These are phyloP conservation scores for Chloromyia formosa DNA, from an alignment of 2,888 invertebrate genomes.

Conservation along the genomic window DNA sequence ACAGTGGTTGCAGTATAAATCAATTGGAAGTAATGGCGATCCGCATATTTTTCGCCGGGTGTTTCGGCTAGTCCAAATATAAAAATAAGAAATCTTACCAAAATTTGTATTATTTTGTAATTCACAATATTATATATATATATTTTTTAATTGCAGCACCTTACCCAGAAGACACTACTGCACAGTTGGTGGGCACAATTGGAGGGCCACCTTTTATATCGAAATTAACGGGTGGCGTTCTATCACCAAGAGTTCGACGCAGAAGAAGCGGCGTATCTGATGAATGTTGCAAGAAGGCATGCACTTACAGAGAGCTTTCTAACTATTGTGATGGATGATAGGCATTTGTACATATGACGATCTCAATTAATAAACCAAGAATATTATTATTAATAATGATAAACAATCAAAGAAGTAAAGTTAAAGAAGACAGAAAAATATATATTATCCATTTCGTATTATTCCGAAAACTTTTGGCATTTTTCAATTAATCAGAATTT, in stretches of 20 bases:
- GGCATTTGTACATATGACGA: neutral
- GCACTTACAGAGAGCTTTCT: constrained; percentile 29
- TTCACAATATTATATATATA: too few relatives aligned
- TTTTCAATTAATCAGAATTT: neutral
- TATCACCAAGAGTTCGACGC: constrained; percentile 21
- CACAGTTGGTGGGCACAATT: too few relatives aligned
- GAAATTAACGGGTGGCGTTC: constrained; percentile 26
- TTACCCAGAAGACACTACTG: neutral
- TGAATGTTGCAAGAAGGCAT: constrained; percentile 41
- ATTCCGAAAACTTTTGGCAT: neutral
- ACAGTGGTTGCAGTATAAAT: too few relatives aligned
- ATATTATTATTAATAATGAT: neutral
- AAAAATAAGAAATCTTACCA: too few relatives aligned
- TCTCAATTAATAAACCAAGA: constrained; percentile 2
- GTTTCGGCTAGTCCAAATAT: too few relatives aligned
- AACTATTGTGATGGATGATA: constrained; percentile 24
- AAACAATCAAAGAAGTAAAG: too few relatives aligned
- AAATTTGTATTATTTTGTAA: too few relatives aligned
- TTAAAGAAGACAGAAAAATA: neutral
- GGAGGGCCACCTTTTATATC: neutral
- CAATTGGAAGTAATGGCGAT: too few relatives aligned
- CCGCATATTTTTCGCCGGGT: too few relatives aligned
- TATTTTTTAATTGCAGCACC: neutral
- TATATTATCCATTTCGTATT: neutral
- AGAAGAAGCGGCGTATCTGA: constrained; percentile 28